A percentile compares a stretch with the other conserved stretches of the same genome.
Conservation (phyloP, 2,113 vertebrate genomes). For the Lipophrys pholis region DNA sequence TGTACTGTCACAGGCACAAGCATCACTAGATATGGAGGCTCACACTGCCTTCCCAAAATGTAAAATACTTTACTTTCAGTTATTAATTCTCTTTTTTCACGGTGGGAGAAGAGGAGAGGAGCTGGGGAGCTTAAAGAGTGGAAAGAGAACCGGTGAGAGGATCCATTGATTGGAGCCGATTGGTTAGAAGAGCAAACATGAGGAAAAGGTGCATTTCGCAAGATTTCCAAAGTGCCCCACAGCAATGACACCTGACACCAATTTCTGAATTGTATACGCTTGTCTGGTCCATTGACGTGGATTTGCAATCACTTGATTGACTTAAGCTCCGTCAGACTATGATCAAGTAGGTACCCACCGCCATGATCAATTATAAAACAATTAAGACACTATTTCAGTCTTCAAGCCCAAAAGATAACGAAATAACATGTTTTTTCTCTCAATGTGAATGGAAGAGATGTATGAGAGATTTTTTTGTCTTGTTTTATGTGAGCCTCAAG, state of each 20-base stretch:
- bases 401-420: no score
- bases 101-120: conserved; percentile 13
- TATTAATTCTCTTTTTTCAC: not conserved
- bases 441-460: no score
- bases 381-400: no score
- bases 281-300: not conserved
- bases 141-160: conserved; percentile 25
- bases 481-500: no score
- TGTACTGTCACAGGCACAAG: conserved; percentile 38
- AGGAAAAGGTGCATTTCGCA: conserved; percentile 46
- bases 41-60: conserved; percentile 14
- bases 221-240: conserved; percentile 30
- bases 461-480: no score
- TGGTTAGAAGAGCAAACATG: conserved; percentile 38
- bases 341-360: no score
- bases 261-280: not conserved
- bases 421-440: no score
- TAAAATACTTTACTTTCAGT: conserved; percentile 28
- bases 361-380: no score
- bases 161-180: conserved; percentile 38
- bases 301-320: no score
- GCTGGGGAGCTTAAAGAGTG: conserved; percentile 12
- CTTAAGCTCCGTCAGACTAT: no score
- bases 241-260: conserved; percentile 32
- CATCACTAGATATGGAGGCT: conserved; percentile 11